phyloP scores from a whole-genome alignment of 2,113 vertebrate genomes.

The Arothron firmamentum region DNA sequence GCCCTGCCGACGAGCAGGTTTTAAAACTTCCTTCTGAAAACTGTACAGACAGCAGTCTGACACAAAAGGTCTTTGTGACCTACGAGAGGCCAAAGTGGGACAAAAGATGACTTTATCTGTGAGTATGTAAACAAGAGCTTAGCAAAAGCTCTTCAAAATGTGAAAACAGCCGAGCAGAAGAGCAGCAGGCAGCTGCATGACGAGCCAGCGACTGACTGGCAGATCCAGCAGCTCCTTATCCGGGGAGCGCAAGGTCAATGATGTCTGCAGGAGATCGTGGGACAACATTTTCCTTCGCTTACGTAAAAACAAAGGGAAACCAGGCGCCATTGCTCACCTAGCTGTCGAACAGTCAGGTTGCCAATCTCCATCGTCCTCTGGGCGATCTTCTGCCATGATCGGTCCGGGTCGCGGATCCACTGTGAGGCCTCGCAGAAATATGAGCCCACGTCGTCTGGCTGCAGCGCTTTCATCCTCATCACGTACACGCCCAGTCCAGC shows the following conservation, averaged over 20 bases:
- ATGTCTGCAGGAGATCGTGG: too few species aligned
- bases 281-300: too few species aligned
- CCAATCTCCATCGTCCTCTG: constrained; percentile 82
- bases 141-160: constrained; percentile 24
- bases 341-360: constrained; percentile 76
- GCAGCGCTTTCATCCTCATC: constrained; percentile 75
- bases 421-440: constrained; percentile 83
- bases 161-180: constrained; percentile 13
- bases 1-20: neutral
- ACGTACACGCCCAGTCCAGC: constrained; percentile 71
- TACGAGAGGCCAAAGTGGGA: constrained; percentile 11
- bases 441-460: constrained; percentile 74
- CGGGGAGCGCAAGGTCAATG: constrained; percentile 18
- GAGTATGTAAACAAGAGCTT: constrained; percentile 5
- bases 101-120: constrained; percentile 31
- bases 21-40: neutral
- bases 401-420: constrained; percentile 84
- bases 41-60: constrained; percentile 8
- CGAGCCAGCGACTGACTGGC: constrained; percentile 17
- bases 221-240: constrained; percentile 27
- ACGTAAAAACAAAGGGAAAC: too few species aligned
- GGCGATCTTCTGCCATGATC: constrained; percentile 81
- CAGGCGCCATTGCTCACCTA: constrained; percentile 64
- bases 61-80: constrained; percentile 6
- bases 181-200: constrained; percentile 17